Evolutionary conservation across 1,140 invertebrate genomes (phyloP).

Genomic region (Triops longicaudatus): DNA sequence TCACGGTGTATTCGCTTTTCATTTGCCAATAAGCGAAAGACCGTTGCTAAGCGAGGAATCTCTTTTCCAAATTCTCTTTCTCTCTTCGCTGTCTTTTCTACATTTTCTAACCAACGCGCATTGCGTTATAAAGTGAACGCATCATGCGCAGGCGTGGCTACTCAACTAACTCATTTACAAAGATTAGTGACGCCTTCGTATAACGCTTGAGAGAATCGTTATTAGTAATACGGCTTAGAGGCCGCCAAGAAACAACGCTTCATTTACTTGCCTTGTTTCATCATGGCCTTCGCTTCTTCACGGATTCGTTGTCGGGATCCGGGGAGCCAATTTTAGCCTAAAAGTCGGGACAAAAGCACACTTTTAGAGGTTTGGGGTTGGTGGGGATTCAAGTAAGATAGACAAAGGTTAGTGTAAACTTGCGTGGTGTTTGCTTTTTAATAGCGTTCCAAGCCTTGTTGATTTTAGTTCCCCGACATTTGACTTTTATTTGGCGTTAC

Average conservation of each 20-base stretch:
- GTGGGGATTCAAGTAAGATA: not conserved
- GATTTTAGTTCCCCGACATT: not conserved
- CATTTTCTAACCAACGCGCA: too few relatives aligned
- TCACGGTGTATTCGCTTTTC: not conserved
- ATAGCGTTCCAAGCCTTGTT: not conserved
- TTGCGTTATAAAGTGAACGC: not conserved
- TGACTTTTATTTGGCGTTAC: not conserved
- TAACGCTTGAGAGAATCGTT: conserved; percentile 6
- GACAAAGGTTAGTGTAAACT: not conserved
- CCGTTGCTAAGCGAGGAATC: not conserved
- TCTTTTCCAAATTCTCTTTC: not conserved
- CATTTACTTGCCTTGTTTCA: too few relatives aligned
- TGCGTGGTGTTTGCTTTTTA: not conserved
- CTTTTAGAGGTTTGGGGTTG: not conserved
- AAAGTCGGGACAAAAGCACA: not conserved
- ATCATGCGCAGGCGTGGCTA: not conserved
- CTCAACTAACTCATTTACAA: not conserved
- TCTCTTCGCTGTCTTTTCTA: too few relatives aligned
- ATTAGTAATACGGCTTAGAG: not conserved
- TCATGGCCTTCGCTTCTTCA: not conserved
- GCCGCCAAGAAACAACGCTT: too few relatives aligned
- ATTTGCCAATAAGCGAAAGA: conserved; percentile 3
- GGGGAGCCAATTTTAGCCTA: not conserved
- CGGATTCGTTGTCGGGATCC: not conserved
- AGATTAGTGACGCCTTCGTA: not conserved